phyloP scores from a whole-genome alignment of 2,113 vertebrate genomes.

The Calidris pugnax region DNA sequence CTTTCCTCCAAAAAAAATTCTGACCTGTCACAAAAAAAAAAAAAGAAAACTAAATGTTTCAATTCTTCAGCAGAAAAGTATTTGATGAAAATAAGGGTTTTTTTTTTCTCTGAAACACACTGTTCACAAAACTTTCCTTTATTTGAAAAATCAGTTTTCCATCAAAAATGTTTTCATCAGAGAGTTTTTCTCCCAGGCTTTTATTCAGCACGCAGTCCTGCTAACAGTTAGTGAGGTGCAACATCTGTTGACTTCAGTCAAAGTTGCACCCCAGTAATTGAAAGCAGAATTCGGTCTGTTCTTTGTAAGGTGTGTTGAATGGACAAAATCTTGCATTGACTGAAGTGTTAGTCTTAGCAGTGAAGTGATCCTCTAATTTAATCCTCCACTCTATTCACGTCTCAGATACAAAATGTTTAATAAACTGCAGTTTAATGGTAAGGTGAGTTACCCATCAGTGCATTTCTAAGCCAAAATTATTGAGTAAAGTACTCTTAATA shows the following conservation, averaged over 20 bases:
- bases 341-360: slow-evolving; percentile 46
- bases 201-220: slow-evolving; percentile 3
- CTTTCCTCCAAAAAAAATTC: background rate
- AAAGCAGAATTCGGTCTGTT: slow-evolving; percentile 55
- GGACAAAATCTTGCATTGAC: slow-evolving; percentile 17
- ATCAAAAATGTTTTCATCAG: slow-evolving; percentile 16
- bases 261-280: slow-evolving; percentile 64
- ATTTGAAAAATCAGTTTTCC: slow-evolving; percentile 25
- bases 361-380: slow-evolving; percentile 53
- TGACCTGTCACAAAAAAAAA: background rate
- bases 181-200: background rate
- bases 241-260: slow-evolving; percentile 62
- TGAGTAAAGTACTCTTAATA: slow-evolving; percentile 28
- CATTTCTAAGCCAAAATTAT: slow-evolving; percentile 29
- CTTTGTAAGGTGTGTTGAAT: slow-evolving; percentile 43
- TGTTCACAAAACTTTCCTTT: background rate
- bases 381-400: background rate
- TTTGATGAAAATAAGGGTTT: background rate
- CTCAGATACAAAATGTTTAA: background rate
- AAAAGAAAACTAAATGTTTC: background rate
- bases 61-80: background rate
- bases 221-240: slow-evolving; percentile 50
- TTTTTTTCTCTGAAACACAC: background rate
- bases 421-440: slow-evolving; percentile 24
- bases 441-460: background rate